Percentiles rank a stretch among this genome's conserved stretches.
These are phyloP conservation scores for Ctena decussata DNA, from an alignment of 2,888 invertebrate species.

Conservation along the genomic window DNA sequence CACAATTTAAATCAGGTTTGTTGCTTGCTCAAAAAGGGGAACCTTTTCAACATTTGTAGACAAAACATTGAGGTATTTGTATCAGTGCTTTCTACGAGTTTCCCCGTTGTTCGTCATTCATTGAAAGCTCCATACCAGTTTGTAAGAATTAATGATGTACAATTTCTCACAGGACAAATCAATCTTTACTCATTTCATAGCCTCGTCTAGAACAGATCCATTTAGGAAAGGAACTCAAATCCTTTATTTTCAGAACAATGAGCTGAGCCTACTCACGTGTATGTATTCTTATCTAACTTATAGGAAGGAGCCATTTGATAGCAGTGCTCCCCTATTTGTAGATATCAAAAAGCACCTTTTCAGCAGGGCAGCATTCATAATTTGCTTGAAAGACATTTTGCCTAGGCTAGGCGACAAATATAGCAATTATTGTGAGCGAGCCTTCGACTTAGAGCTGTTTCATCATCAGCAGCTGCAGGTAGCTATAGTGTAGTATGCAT, in stretches of 20 bases:
- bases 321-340: no score
- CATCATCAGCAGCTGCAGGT: no score
- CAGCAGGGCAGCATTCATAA: no score
- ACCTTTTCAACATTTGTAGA: neutral
- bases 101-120: constrained; percentile 18
- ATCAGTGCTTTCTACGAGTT: constrained; percentile 15
- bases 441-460: no score
- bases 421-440: no score
- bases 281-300: no score
- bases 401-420: no score
- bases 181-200: neutral
- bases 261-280: neutral
- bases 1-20: neutral
- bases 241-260: neutral
- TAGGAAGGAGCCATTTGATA: no score
- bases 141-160: neutral
- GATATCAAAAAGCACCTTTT: no score
- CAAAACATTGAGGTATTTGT: neutral
- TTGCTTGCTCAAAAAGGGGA: neutral
- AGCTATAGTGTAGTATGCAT: no score
- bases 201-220: neutral
- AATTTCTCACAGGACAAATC: neutral
- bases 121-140: neutral
- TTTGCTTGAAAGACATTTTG: no score
- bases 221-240: neutral